Evolutionary conservation across 2,888 invertebrate genomes (phyloP), one percentile per base, ranked within the genome.

Genomic region (Anoncus sp.): DNA sequence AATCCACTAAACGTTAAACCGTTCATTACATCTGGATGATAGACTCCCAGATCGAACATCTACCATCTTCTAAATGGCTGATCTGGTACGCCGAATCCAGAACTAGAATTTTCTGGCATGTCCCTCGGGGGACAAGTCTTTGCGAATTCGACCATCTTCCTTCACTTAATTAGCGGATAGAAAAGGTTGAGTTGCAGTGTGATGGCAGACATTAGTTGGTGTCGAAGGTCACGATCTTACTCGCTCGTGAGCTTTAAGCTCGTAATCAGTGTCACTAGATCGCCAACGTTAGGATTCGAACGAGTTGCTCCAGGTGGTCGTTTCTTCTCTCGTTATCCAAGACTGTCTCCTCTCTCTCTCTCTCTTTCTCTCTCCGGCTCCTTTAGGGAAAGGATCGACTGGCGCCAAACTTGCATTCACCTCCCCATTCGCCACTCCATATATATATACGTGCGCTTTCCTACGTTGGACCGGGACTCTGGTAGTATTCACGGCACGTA

Each of bases 401-500:
- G 20, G 16, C 22, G 73, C 22, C 43, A 27, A 43, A 40, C 12
- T 18, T 55, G 27, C 27, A 51, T 53, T 55, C 43, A 10, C 38
- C 16, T 55, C n/a, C n/a, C n/a, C n/a, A n/a, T n/a, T n/a, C n/a
- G n/a, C n/a, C n/a, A n/a, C n/a, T n/a, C n/a, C n/a, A n/a, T n/a
- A n/a, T n/a, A n/a, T n/a, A n/a, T n/a, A n/a, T n/a, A n/a, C n/a
- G n/a, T n/a, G n/a, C n/a, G n/a, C n/a, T n/a, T n/a, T n/a, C n/a
- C n/a, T n/a, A n/a, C 24, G 49, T 51, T 16, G 16, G 51, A 40
- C 40, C 2, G 24, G 47, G 57, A 53, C 35, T 66, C 35, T 62
- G 43, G 43, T 57, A 40, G 77, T 74, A 84, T 85, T 83, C 84
- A 69, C 51, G 66, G 76, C 84, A 83, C 84, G 84, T 85, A 82